Evolutionary conservation across 2,888 invertebrate species (phyloP).

Genomic region (Geotrupes spiniger): DNA sequence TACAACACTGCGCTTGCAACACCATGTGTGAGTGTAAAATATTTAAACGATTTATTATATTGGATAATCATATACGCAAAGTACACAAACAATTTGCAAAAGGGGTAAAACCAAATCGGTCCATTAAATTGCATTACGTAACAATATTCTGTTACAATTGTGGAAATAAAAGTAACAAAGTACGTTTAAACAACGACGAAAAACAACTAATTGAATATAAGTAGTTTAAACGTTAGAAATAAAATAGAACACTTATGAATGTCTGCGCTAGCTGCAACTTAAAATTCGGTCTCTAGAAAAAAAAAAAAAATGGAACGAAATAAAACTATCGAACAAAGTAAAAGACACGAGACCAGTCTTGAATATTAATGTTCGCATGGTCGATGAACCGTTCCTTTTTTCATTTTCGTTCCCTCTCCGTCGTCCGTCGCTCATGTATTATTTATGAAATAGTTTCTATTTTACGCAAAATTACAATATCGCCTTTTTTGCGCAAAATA

Average conservation of each 20-base stretch:
- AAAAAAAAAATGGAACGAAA: slow-evolving; percentile 8
- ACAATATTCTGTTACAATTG: no score
- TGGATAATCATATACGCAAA: no score
- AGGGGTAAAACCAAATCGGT: no score
- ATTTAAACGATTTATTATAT: no score
- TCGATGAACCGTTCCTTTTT: slow-evolving; percentile 21
- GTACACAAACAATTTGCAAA: no score
- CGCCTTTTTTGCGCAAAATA: no score
- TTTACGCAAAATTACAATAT: neutral
- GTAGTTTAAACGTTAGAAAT: neutral
- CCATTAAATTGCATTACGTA: no score
- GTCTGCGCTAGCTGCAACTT: slow-evolving; percentile 12
- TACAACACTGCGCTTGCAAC: no score
- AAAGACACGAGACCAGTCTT: slow-evolving; percentile 21
- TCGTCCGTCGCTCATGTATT: slow-evolving; percentile 6
- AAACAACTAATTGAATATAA: neutral
- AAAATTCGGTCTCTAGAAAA: slow-evolving; percentile 14
- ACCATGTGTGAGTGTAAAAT: no score
- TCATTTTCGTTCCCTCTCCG: slow-evolving; percentile 10
- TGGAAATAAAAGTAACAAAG: neutral
- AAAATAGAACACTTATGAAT: slow-evolving; percentile 5
- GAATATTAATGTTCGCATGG: slow-evolving; percentile 22
- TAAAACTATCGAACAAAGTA: slow-evolving; percentile 19
- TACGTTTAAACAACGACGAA: neutral
- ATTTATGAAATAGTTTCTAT: slow-evolving; percentile 2